Percentiles rank a stretch among this genome's conserved stretches.
Evolutionary conservation across 2,888 invertebrate species (phyloP).

Genomic region (Lordiphosa fenestrarum): DNA sequence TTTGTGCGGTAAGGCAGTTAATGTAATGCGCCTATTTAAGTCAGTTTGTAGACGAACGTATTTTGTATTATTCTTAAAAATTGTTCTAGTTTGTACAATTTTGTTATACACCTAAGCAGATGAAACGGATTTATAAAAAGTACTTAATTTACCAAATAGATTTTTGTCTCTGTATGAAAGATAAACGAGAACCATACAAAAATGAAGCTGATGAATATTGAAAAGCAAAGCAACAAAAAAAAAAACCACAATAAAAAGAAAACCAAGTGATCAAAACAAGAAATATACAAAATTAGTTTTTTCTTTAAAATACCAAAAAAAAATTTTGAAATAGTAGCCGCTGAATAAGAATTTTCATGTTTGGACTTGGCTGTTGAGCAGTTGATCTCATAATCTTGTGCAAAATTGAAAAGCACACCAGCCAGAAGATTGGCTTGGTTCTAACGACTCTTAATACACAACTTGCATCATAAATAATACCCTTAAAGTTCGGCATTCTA

Average conservation of each 20-base stretch:
- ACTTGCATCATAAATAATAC: too few relatives aligned
- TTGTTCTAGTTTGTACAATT: conserved; percentile 57
- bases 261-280: conserved; percentile 60
- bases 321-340: not conserved
- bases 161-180: conserved; percentile 57
- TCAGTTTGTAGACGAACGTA: conserved; percentile 74
- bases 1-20: conserved; percentile 36
- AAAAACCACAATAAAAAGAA: conserved; percentile 12
- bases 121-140: conserved; percentile 73
- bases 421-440: too few relatives aligned
- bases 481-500: too few relatives aligned
- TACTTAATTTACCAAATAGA: conserved; percentile 73
- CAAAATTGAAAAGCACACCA: too few relatives aligned
- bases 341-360: too few relatives aligned
- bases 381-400: too few relatives aligned
- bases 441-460: too few relatives aligned
- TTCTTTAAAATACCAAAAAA: not conserved
- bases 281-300: conserved; percentile 1
- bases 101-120: conserved; percentile 35
- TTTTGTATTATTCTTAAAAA: conserved; percentile 66
- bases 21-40: conserved; percentile 56
- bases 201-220: conserved; percentile 57
- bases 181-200: conserved; percentile 29
- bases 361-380: too few relatives aligned
- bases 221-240: conserved; percentile 45